Percentiles rank a stretch among this genome's conserved stretches.
Conservation (phyloP, 2,888 invertebrate species). For the Mesorhabditis belari region DNA sequence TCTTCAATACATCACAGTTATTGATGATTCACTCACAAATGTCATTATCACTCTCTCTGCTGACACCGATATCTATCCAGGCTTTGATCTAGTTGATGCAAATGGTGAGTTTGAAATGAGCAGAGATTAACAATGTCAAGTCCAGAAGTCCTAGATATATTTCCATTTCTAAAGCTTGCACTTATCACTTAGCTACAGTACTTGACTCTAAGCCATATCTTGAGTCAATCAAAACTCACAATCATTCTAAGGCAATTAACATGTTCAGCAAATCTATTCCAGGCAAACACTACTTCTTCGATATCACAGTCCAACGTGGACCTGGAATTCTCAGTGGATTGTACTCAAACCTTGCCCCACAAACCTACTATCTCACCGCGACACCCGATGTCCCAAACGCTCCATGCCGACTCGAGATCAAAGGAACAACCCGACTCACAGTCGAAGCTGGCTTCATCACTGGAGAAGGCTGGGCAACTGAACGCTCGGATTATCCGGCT, state of each 20-base stretch:
- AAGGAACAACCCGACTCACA: conserved; percentile 14
- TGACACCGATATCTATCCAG: conserved; percentile 18
- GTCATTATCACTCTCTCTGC: conserved; percentile 22
- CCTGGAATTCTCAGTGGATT: conserved; percentile 2
- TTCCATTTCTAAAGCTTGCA: too few relatives aligned
- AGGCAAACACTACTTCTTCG: conserved; percentile 4
- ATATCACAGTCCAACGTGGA: neutral
- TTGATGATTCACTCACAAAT: conserved; percentile 30
- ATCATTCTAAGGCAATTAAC: too few relatives aligned
- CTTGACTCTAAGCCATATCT: too few relatives aligned
- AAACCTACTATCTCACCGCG: conserved; percentile 21
- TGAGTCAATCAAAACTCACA: too few relatives aligned
- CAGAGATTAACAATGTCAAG: neutral
- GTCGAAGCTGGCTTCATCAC: conserved; percentile 21
- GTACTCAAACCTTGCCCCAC: conserved; percentile 11
- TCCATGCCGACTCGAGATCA: conserved; percentile 5
- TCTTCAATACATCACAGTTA: conserved; percentile 12
- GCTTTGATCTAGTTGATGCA: conserved; percentile 18
- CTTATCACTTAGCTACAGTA: too few relatives aligned
- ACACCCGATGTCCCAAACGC: conserved; percentile 16
- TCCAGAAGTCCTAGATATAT: too few relatives aligned
- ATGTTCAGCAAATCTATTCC: too few relatives aligned
- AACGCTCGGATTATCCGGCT: conserved; percentile 20
- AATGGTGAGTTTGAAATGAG: conserved; percentile 12
- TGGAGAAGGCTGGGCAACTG: conserved; percentile 10